phyloP scores from a whole-genome alignment of 2,797 vertebrate species.

The Cossypha heuglini region DNA sequence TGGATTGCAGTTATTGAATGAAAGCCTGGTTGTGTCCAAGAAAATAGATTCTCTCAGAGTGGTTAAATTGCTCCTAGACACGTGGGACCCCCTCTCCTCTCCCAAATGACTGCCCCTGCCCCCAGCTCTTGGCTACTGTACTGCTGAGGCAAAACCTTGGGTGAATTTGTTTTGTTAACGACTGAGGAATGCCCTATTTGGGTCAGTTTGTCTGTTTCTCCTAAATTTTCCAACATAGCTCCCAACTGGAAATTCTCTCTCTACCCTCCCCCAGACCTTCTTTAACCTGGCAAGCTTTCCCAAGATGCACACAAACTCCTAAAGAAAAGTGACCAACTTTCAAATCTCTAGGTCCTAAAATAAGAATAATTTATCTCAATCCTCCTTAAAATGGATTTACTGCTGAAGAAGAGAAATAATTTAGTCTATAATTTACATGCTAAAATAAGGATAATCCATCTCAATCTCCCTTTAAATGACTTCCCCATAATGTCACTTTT shows the following conservation, averaged over 20 bases:
- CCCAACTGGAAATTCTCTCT: conserved; percentile 10
- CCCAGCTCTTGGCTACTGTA: background rate
- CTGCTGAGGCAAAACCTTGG: background rate
- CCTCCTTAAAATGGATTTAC: conserved; percentile 26
- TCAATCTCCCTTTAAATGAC: conserved; percentile 32
- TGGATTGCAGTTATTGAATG: background rate
- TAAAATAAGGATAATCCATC: conserved; percentile 47
- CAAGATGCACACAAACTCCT: background rate
- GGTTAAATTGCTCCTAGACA: background rate
- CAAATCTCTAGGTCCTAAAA: background rate
- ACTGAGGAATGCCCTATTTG: background rate
- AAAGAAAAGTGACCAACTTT: background rate
- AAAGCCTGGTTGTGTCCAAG: background rate
- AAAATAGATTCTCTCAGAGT: background rate
- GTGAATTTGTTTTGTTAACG: background rate
- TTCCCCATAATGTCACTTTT: conserved; percentile 21
- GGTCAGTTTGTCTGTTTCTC: conserved; percentile 31
- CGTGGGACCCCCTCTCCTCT: background rate
- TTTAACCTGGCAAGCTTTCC: conserved; percentile 15
- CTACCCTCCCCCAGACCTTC: background rate
- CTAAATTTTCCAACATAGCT: background rate
- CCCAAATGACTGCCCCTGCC: background rate
- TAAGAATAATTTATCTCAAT: conserved; percentile 38
- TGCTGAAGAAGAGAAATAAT: conserved; percentile 36
- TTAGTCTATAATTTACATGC: conserved; percentile 30